Evolutionary conservation across 2,888 invertebrate genomes (phyloP), one percentile per base, ranked within the genome.

Genomic region (Lasius fuliginosus): DNA sequence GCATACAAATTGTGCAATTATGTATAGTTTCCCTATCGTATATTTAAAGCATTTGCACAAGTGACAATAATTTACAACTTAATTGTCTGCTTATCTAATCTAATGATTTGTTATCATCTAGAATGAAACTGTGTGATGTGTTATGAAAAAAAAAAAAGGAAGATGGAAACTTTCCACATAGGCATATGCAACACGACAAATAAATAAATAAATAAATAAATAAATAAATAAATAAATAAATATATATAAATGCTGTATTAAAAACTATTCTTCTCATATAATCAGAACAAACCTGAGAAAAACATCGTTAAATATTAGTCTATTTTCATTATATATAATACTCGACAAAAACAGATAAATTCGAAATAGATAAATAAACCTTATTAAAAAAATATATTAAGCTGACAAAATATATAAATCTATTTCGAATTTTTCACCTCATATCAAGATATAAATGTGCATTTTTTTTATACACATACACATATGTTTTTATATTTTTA

Each of bases 21-120:
- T 40, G 40, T 12, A 30, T 49, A 42, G n/a, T 68, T 49, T 68
- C n/a, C 40, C 11, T 33, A 30, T 49, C 2, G 5, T 4, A 49
- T 9, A 69, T 49, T 68, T 49, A 5, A 67, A 68, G 18, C 30
- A 11, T 49, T 30, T 18, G n/a, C 33, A 53, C n/a, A 53, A 11
- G 42, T 46, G 67, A 23, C 67, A 69, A 49, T 18, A n/a, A 68
- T 69, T 69, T 67, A 67, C 42, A 15, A 42, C 49, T 36, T 68
- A 36, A 49, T 2, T 53, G n/a, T 8, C 33, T 18, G n/a, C 68
- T 69, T 69, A 69, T 69, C 68, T 53, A 69, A 69, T 69, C 68
- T 49, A 53, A 49, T 30, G 6, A 11, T 69, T 69, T 33, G 33
- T 30, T 23, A 69, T n/a, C 18, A 23, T 62, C 15, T 27, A 30